Evolutionary conservation across 2,888 invertebrate species (phyloP).

Genomic region (Dermolepida albohirtum): DNA sequence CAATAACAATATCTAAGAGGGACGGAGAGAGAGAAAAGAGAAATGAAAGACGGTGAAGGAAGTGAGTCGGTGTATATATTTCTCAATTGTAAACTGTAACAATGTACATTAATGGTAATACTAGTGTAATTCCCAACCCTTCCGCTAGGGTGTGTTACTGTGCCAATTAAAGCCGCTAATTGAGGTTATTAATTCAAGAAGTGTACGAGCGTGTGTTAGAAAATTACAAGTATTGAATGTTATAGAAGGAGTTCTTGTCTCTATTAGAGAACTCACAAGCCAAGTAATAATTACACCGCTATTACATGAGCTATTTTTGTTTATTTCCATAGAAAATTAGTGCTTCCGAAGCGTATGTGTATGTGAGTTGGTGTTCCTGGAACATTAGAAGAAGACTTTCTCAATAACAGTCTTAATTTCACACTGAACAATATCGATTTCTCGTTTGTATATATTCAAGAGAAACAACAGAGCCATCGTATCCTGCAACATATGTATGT

Average conservation of each 20-base stretch:
- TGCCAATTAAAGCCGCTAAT: conserved; percentile 51
- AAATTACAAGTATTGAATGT: conserved; percentile 45
- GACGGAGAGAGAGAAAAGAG: conserved; percentile 18
- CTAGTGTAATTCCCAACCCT: conserved; percentile 51
- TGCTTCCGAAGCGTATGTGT: conserved; percentile 19
- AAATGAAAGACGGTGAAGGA: conserved; percentile 14
- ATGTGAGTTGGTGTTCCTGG: conserved; percentile 13
- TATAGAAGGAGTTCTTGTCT: conserved; percentile 35
- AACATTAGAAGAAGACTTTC: conserved; percentile 29
- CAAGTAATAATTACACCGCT: conserved; percentile 33
- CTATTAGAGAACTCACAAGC: conserved; percentile 26
- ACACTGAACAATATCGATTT: conserved; percentile 31
- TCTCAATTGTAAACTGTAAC: conserved; percentile 45
- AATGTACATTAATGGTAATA: conserved; percentile 53
- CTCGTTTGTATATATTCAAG: conserved; percentile 13
- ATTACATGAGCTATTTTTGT: conserved; percentile 31
- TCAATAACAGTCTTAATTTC: conserved; percentile 27
- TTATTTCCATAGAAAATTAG: conserved; percentile 37
- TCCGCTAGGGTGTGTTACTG: conserved; percentile 53
- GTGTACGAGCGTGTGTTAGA: conserved; percentile 43
- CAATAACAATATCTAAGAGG: conserved; percentile 41
- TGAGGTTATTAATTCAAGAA: conserved; percentile 46
- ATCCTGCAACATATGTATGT: too few species aligned
- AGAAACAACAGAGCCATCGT: too few species aligned
- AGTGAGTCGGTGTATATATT: conserved; percentile 31